Percentiles rank a stretch among this genome's conserved stretches.
phyloP scores from a whole-genome alignment of 2,113 vertebrate species.

The Serinus canaria region DNA sequence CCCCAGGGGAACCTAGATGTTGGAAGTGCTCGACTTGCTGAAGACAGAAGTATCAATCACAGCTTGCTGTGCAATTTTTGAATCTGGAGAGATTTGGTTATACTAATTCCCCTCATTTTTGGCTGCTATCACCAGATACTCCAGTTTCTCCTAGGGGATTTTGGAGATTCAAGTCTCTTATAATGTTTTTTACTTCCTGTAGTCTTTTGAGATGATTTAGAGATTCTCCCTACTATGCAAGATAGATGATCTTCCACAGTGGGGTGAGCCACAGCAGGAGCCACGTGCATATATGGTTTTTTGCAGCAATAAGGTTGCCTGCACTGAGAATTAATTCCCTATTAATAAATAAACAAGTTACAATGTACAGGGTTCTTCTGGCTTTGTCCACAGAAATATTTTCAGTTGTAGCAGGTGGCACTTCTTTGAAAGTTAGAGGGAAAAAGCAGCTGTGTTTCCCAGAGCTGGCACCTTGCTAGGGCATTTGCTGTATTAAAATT shows the following conservation, averaged over 20 bases:
- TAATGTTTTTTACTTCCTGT: background rate
- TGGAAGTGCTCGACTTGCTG: background rate
- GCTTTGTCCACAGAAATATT: background rate
- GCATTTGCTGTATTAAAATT: background rate
- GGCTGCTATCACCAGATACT: background rate
- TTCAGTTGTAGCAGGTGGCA: background rate
- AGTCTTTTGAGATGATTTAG: background rate
- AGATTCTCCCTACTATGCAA: background rate
- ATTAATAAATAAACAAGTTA: background rate
- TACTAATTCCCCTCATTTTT: background rate
- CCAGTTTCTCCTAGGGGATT: background rate
- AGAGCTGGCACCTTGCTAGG: background rate
- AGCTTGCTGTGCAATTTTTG: background rate
- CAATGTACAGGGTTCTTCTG: background rate
- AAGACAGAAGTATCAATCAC: background rate
- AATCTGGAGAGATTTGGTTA: background rate
- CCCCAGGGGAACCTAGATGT: background rate
- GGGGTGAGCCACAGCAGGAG: background rate
- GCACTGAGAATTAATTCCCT: background rate
- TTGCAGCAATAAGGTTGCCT: background rate
- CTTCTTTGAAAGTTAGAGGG: background rate
- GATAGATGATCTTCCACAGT: background rate
- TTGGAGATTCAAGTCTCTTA: background rate
- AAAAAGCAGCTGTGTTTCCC: background rate
- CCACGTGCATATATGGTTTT: accelerated